Conservation (phyloP, 1,140 invertebrate species). For the Scylla paramamosain region DNA sequence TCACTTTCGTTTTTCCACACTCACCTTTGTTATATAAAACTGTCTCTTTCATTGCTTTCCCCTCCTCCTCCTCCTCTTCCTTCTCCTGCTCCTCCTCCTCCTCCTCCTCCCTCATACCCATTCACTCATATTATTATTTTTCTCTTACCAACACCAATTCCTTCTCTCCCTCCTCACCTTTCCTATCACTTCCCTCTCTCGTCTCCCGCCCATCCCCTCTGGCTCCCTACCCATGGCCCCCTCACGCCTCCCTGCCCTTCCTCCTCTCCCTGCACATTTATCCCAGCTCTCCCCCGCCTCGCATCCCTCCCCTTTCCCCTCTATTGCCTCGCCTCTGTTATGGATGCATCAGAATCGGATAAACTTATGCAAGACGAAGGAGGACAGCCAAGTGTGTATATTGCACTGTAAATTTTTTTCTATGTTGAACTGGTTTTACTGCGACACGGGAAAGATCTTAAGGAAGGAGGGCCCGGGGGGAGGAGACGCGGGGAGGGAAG, state of each 20-base stretch:
- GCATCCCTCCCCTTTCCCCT: too few relatives aligned
- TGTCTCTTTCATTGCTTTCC: not conserved
- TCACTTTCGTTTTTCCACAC: not conserved
- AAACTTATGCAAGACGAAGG: constrained; percentile 23
- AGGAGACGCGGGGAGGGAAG: not conserved
- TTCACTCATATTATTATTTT: constrained; percentile 22
- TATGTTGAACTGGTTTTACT: not conserved
- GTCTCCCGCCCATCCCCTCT: not conserved
- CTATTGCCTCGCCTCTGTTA: not conserved
- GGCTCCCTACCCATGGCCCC: too few relatives aligned
- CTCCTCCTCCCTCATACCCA: not conserved
- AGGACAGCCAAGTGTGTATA: constrained; percentile 34
- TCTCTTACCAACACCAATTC: not conserved
- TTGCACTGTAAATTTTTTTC: constrained; percentile 39
- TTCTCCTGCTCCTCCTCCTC: not conserved
- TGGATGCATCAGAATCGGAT: not conserved
- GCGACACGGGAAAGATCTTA: constrained; percentile 47
- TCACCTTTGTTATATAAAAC: not conserved
- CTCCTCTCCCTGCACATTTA: not conserved
- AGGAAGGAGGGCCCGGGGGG: not conserved
- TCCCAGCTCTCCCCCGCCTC: not conserved
- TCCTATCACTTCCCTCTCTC: not conserved
- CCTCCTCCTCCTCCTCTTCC: not conserved
- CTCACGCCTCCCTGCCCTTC: not conserved
- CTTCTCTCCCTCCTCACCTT: not conserved